phyloP scores from a whole-genome alignment of 2,888 invertebrate species.

The Drosophila flavopinicola region DNA sequence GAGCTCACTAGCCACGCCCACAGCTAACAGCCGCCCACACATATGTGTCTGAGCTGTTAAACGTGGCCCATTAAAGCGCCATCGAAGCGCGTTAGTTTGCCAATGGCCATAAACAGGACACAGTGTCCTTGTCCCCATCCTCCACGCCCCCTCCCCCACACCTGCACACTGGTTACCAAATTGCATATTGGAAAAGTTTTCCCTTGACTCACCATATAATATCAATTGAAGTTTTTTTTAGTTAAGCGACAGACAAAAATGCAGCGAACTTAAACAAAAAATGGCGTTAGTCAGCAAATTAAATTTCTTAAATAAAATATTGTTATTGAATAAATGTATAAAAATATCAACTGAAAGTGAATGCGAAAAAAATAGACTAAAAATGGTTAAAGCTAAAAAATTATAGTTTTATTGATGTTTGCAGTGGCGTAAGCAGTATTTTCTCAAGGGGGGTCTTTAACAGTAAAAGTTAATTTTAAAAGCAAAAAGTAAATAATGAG shows the following conservation, averaged over 20 bases:
- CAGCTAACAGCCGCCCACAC: constrained; percentile 26
- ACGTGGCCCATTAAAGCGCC: constrained; percentile 67
- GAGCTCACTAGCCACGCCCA: constrained; percentile 39
- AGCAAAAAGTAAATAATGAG: too few relatives aligned
- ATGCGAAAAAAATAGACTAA: not conserved
- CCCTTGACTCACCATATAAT: constrained; percentile 18
- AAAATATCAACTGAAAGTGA: constrained; percentile 24
- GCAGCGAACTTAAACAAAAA: too few relatives aligned
- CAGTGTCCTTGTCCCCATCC: too few relatives aligned
- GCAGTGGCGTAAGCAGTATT: too few relatives aligned
- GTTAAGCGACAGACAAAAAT: too few relatives aligned
- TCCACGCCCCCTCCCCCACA: not conserved
- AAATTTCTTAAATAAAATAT: too few relatives aligned
- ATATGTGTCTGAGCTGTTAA: constrained; percentile 55
- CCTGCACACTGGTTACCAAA: constrained; percentile 39
- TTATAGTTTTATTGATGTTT: too few relatives aligned
- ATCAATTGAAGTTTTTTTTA: not conserved
- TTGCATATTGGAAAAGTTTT: constrained; percentile 51
- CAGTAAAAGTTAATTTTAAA: too few relatives aligned
- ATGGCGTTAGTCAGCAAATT: too few relatives aligned
- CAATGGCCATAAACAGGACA: constrained; percentile 59
- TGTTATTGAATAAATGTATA: too few relatives aligned
- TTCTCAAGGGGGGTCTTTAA: too few relatives aligned
- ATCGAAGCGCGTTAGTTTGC: constrained; percentile 60
- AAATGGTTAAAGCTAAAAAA: too few relatives aligned